These are phyloP conservation scores for Hypothenemus hampei DNA, from an alignment of 1,140 invertebrate genomes.

Conservation along the genomic window DNA sequence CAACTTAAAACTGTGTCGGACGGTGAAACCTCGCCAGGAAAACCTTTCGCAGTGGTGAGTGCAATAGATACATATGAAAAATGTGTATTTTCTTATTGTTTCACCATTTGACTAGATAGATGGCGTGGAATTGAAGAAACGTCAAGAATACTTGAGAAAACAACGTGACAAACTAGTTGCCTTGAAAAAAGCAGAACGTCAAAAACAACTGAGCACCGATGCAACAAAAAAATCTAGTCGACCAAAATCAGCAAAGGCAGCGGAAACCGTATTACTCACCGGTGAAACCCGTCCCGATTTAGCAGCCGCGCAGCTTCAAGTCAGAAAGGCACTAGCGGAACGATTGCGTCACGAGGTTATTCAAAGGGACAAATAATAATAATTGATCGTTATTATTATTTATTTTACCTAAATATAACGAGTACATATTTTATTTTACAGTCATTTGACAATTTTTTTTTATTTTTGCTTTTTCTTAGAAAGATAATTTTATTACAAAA, in stretches of 20 bases:
- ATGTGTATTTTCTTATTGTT: not conserved
- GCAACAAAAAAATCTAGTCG: constrained; percentile 44
- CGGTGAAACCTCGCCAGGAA: not conserved
- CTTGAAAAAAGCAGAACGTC: constrained; percentile 79
- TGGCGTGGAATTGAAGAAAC: constrained; percentile 65
- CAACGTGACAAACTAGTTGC: constrained; percentile 86
- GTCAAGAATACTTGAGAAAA: constrained; percentile 77
- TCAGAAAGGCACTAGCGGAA: constrained; percentile 75
- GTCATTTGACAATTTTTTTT: too few relatives aligned
- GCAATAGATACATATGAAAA: not conserved
- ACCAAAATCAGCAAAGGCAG: constrained; percentile 66
- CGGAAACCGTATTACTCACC: constrained; percentile 56
- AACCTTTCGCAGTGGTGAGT: not conserved
- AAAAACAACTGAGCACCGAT: constrained; percentile 63
- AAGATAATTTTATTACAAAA: constrained; percentile 40
- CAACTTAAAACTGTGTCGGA: constrained; percentile 34
- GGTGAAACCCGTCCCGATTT: constrained; percentile 42
- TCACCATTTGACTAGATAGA: constrained; percentile 42
- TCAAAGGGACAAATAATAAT: constrained; percentile 5
- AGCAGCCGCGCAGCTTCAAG: constrained; percentile 62
- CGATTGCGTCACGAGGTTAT: constrained; percentile 76
- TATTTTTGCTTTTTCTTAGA: too few relatives aligned
- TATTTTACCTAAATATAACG: constrained; percentile 47
- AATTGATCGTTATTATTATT: constrained; percentile 37
- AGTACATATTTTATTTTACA: constrained; percentile 46